These are phyloP conservation scores for Eolophus roseicapilla DNA, from an alignment of 2,113 vertebrate genomes.

Conservation along the genomic window DNA sequence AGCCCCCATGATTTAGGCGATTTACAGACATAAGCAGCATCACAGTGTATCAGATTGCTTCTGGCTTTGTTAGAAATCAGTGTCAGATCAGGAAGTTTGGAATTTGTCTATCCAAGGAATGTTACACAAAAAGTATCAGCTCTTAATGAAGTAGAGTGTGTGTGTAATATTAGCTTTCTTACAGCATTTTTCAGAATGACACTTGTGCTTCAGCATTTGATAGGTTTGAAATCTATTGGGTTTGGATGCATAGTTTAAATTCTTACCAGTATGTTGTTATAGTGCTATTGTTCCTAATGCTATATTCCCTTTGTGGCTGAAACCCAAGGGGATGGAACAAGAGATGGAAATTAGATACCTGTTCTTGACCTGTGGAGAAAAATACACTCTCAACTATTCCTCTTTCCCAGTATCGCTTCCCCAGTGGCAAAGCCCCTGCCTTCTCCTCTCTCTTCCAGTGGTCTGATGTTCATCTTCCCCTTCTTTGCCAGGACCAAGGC, in stretches of 20 bases:
- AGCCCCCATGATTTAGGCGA: background rate
- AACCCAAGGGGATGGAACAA: background rate
- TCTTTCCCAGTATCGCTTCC: background rate
- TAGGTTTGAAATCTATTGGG: slow-evolving; percentile 45
- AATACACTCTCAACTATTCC: background rate
- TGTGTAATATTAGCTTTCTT: slow-evolving; percentile 50
- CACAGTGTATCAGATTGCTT: slow-evolving; percentile 45
- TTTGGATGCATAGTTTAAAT: slow-evolving; percentile 21
- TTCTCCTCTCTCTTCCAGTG: background rate
- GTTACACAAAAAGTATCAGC: slow-evolving; percentile 29
- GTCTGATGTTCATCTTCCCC: background rate
- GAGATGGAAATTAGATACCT: background rate
- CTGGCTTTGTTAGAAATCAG: slow-evolving; percentile 53
- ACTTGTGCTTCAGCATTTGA: slow-evolving; percentile 41
- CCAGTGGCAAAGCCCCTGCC: background rate
- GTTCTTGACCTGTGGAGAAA: background rate
- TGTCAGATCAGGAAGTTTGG: slow-evolving; percentile 65
- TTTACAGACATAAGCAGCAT: background rate
- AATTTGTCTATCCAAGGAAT: slow-evolving; percentile 28
- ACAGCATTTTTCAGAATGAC: slow-evolving; percentile 34
- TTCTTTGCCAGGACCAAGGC: background rate
- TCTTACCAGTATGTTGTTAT: background rate
- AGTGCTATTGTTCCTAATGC: background rate
- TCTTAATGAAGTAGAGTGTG: background rate
- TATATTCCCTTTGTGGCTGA: background rate